Percentiles rank a stretch among this genome's conserved stretches.
These are phyloP conservation scores for Porphyrio hochstetteri DNA, from an alignment of 2,113 vertebrate species.

Conservation along the genomic window DNA sequence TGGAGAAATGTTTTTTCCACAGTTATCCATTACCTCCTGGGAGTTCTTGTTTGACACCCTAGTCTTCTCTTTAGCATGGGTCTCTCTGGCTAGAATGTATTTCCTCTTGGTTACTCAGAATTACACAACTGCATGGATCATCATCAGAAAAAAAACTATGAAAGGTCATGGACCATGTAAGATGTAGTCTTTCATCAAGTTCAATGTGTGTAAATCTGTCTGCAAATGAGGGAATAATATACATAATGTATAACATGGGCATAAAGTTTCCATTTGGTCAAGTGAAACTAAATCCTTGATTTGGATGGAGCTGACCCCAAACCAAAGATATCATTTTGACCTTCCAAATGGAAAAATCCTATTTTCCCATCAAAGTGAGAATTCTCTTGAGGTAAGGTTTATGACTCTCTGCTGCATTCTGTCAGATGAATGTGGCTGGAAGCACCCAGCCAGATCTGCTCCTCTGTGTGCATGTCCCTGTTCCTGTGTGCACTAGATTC, in stretches of 20 bases:
- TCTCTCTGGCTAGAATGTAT: background rate
- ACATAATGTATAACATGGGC: background rate
- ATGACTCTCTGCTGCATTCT: background rate
- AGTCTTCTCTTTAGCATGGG: background rate
- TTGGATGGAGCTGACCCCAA: background rate
- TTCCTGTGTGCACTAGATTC: background rate
- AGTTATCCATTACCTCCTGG: background rate
- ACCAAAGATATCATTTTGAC: background rate
- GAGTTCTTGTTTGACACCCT: background rate
- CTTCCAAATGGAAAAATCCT: background rate
- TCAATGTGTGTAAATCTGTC: background rate
- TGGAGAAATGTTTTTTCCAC: background rate
- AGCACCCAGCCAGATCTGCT: background rate
- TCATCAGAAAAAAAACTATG: background rate
- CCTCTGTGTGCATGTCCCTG: accelerated
- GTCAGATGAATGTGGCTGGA: background rate
- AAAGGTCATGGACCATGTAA: background rate
- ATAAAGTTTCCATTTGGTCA: background rate
- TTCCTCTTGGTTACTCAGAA: background rate
- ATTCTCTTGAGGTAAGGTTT: background rate
- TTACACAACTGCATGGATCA: background rate
- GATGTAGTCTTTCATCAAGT: background rate
- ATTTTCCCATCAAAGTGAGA: background rate
- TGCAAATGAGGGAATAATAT: background rate
- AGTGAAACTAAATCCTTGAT: background rate